phyloP scores from a whole-genome alignment of 2,797 vertebrate species.

The Tenualosa ilisha region DNA sequence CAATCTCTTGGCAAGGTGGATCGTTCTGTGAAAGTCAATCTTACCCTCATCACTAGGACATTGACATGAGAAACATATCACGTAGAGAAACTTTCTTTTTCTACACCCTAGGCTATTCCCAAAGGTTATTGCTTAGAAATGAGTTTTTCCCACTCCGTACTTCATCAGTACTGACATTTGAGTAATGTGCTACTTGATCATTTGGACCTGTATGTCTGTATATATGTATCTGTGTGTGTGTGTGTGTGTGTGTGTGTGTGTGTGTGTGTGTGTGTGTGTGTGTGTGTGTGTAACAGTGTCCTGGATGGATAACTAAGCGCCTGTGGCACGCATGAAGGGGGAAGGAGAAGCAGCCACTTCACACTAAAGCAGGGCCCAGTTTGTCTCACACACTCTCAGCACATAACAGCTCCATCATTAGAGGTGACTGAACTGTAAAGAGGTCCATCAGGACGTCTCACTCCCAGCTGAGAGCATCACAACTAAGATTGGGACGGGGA shows the following conservation, averaged over 20 bases:
- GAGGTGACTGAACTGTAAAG: slow-evolving; percentile 21
- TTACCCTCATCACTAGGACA: neutral
- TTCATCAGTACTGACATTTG: neutral
- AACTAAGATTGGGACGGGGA: neutral
- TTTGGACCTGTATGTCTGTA: neutral
- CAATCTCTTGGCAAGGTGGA: neutral
- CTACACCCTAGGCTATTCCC: neutral
- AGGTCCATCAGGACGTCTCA: neutral
- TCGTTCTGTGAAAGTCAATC: neutral
- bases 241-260: neutral
- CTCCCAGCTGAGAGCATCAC: neutral
- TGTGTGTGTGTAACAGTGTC: neutral
- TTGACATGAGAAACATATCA: neutral
- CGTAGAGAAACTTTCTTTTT: neutral
- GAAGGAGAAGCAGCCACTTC: neutral
- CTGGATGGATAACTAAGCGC: neutral
- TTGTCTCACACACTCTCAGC: neutral
- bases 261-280: neutral
- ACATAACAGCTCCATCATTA: slow-evolving; percentile 17
- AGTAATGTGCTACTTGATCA: neutral
- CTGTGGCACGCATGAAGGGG: neutral
- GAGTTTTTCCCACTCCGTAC: neutral
- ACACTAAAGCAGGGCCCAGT: neutral
- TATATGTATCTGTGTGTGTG: neutral
- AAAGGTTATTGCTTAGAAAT: slow-evolving; percentile 14